Evolutionary conservation across 92 coral and sea anemone species (phyloP).

Genomic region (Actinernus sp.): DNA sequence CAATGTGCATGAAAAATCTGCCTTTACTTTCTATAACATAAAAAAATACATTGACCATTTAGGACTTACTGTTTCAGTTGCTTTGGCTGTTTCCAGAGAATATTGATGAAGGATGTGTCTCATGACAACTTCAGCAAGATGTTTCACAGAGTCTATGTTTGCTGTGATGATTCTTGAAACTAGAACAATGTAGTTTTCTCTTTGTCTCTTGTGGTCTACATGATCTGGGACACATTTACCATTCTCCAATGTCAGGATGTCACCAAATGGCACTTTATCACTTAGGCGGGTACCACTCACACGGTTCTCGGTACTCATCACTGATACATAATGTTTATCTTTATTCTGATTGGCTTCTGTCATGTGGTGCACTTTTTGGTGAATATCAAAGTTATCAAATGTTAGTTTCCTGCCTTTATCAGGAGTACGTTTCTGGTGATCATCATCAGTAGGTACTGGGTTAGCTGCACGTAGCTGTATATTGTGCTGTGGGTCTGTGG

Average conservation of each 20-base stretch:
- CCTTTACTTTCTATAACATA: no score
- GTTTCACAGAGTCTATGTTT: conserved; percentile 40
- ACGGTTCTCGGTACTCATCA: conserved; percentile 45
- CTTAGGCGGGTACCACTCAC: conserved; percentile 22
- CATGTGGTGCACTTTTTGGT: conserved; percentile 37
- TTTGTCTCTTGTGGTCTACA: conserved; percentile 43
- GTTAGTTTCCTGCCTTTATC: conserved; percentile 9
- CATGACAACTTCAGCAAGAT: conserved; percentile 29
- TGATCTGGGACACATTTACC: conserved; percentile 39
- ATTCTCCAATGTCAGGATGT: conserved; percentile 48
- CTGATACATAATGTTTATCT: conserved; percentile 28
- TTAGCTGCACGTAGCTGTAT: no score
- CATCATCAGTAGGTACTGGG: no score
- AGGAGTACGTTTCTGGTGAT: no score
- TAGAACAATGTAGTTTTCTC: conserved; percentile 34
- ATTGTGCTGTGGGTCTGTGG: no score
- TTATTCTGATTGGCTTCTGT: conserved; percentile 38
- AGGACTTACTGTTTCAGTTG: conserved; percentile 47
- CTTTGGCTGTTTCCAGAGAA: conserved; percentile 38
- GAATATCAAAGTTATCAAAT: conserved; percentile 29
- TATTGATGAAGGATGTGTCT: conserved; percentile 48
- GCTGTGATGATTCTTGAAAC: conserved; percentile 35
- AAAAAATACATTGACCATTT: no score
- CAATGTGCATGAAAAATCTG: no score
- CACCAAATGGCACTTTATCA: conserved; percentile 20